These are phyloP conservation scores for Lepidothrix coronata DNA, from an alignment of 2,113 vertebrate genomes.

Conservation along the genomic window DNA sequence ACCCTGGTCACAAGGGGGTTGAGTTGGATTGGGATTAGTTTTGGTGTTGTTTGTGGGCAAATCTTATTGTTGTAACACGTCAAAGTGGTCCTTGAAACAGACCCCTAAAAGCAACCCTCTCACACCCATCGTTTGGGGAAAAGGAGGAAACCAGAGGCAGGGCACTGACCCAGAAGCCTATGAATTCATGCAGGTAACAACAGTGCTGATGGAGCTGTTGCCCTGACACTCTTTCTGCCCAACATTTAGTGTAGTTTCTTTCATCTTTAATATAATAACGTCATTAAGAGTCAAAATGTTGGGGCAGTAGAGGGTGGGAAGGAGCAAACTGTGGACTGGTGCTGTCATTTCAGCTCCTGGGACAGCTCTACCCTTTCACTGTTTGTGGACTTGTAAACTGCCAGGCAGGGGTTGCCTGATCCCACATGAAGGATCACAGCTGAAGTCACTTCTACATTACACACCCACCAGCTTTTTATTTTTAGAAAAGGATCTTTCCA, in stretches of 20 bases:
- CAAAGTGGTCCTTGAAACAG: not conserved
- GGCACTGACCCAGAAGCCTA: not conserved
- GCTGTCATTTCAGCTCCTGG: not conserved
- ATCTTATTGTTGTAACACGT: not conserved
- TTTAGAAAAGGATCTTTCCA: not conserved
- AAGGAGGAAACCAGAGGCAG: not conserved
- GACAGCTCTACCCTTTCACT: not conserved
- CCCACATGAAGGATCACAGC: rapidly evolving
- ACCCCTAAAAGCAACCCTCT: not conserved
- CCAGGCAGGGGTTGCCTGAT: not conserved
- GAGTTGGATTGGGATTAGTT: not conserved
- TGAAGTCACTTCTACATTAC: not conserved
- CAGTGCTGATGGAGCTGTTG: not conserved
- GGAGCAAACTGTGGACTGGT: rapidly evolving
- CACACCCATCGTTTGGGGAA: rapidly evolving
- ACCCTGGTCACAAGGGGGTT: rapidly evolving
- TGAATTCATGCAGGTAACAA: not conserved
- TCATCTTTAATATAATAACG: not conserved
- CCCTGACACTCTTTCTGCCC: too few species aligned
- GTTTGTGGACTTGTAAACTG: not conserved
- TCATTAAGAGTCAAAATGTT: not conserved
- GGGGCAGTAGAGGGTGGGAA: not conserved
- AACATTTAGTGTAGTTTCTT: not conserved
- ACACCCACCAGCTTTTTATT: not conserved
- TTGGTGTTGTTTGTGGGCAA: not conserved